Evolutionary conservation across 2,113 vertebrate species (phyloP), one percentile per base, ranked within the genome.

Genomic region (Prionailurus bengalensis): DNA sequence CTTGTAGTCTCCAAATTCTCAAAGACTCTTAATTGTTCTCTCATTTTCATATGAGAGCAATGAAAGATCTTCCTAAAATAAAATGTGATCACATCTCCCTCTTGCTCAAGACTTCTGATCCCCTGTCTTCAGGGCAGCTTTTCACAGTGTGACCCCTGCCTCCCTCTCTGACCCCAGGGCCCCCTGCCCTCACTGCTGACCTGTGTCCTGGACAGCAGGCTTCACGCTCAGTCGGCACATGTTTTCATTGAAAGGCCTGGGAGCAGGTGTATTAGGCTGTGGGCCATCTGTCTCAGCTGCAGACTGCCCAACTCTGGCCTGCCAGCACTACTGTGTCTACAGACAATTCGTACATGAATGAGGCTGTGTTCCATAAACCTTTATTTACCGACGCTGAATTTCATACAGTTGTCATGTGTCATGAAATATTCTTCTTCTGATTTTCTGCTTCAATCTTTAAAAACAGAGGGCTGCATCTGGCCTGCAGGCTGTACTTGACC

Each of bases 351-450:
- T 31, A 48, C 23, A 31, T 15, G 36, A 95, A 27, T 31, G 55
- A 3, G 39, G 17, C 65, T 25, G 36, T 45, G 36, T 80, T 83
- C 70, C 87, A 25, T 33, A 42, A 61, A 48, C 29, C 4, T 51
- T 78, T 65, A 63, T 70, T 95, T 84, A 42, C 19, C 36, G 42
- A 84, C 6, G n/a, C 33, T 27, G 39, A 76, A 91, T 94, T 95
- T 79, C n/a, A 61, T 25, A 71, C 19, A 58, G 39, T 71, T 89
- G 89, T 71, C 31, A 76, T 11, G n/a, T 66, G 70, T 86, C 81
- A 80, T 65, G 42, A 95, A 94, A 81, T 31, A n/a, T 31, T 70
- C 19, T 87, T 66, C 58, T 89, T 84, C 82, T n/a, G 14, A 11
- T 68, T 71, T 76, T 74, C 79, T 29, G 58, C 53, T 71, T 92